Conservation (phyloP, 2,888 invertebrate species). For the Limenitis camilla region DNA sequence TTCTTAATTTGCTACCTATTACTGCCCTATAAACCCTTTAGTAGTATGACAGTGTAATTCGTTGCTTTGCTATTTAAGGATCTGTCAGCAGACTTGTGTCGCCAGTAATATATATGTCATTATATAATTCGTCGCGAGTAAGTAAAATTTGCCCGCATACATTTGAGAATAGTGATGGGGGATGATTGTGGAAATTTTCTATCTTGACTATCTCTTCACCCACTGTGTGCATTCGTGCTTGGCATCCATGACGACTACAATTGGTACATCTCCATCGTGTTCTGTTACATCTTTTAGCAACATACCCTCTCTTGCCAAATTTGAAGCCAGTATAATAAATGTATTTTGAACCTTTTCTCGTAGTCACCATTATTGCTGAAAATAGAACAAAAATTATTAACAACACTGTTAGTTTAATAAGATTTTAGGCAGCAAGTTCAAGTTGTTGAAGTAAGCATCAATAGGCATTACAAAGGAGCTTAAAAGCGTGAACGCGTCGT, state of each 20-base stretch:
- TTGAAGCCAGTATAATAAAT: conserved; percentile 29
- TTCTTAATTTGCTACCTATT: no score
- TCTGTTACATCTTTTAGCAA: conserved; percentile 20
- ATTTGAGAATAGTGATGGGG: conserved; percentile 6
- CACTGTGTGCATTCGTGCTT: conserved; percentile 25
- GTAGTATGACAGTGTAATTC: no score
- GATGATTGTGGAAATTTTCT: conserved; percentile 18
- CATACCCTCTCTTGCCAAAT: conserved; percentile 27
- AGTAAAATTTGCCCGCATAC: conserved; percentile 17
- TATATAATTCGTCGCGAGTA: no score
- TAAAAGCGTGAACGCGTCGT: no score
- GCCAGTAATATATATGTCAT: no score
- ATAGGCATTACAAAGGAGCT: no score
- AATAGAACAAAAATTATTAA: neutral
- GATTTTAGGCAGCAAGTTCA: no score
- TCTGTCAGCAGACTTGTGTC: no score
- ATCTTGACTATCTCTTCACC: conserved; percentile 19
- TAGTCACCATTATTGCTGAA: conserved; percentile 16
- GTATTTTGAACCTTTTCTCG: conserved; percentile 21
- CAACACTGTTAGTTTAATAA: no score
- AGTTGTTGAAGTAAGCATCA: no score
- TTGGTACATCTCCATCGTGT: conserved; percentile 32
- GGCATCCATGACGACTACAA: conserved; percentile 24
- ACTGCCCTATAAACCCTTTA: no score
- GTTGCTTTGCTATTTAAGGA: no score